A percentile compares a stretch with the other conserved stretches of the same genome.
These are phyloP conservation scores for Rhinopomastus cyanomelas DNA, from an alignment of 2,113 vertebrate species.

Conservation along the genomic window DNA sequence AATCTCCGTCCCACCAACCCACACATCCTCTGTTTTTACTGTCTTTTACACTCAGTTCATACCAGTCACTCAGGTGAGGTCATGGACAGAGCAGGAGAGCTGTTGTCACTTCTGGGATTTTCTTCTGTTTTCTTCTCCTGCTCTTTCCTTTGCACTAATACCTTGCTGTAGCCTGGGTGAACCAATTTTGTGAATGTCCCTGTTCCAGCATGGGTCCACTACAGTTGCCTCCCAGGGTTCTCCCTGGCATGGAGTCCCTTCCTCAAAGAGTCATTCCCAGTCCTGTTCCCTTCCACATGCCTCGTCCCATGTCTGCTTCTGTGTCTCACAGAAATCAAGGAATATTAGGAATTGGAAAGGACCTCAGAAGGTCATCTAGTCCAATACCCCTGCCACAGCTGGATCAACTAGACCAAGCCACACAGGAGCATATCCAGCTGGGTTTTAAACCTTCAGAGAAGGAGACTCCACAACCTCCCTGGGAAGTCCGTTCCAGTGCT, in stretches of 20 bases:
- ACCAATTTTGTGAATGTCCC: background rate
- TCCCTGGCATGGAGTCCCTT: background rate
- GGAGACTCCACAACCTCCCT: too few species aligned
- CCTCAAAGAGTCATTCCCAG: background rate
- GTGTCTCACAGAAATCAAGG: too few species aligned
- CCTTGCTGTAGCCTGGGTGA: background rate
- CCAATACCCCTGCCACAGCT: too few species aligned
- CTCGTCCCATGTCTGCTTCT: background rate
- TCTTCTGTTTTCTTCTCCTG: background rate
- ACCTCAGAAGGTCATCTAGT: too few species aligned
- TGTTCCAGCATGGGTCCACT: background rate
- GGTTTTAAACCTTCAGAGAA: too few species aligned
- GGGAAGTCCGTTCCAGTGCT: too few species aligned
- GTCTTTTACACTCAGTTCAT: background rate
- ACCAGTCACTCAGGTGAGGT: background rate
- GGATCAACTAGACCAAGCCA: too few species aligned
- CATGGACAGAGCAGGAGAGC: background rate
- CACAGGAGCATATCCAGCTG: too few species aligned
- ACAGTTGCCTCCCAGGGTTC: background rate
- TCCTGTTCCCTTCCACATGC: background rate
- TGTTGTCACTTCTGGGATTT: background rate
- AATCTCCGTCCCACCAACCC: background rate
- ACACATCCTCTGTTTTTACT: background rate
- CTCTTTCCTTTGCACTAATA: background rate
- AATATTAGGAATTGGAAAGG: too few species aligned